Conservation (phyloP, 2,888 invertebrate species). For the Camptogramma bilineatum region DNA sequence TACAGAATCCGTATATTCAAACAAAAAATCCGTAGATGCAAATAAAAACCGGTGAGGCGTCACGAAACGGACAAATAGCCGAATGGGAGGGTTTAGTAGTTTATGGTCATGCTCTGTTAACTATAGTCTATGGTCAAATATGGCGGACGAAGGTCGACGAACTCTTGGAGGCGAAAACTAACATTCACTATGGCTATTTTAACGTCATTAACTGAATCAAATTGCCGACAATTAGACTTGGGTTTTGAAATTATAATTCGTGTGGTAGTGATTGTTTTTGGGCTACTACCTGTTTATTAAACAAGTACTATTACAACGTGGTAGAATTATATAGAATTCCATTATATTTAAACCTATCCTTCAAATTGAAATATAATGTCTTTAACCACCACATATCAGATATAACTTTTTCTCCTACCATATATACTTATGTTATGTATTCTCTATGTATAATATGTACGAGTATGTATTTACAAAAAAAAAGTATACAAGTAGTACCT, state of each 20-base stretch:
- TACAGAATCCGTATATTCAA: constrained; percentile 19
- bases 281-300: not conserved
- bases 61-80: constrained; percentile 59
- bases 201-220: constrained; percentile 56
- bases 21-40: constrained; percentile 45
- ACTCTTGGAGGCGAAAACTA: constrained; percentile 66
- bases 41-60: constrained; percentile 66
- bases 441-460: too few relatives aligned
- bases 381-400: too few relatives aligned
- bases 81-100: constrained; percentile 63
- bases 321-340: not conserved
- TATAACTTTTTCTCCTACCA: too few relatives aligned
- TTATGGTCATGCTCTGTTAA: constrained; percentile 75
- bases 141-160: constrained; percentile 65
- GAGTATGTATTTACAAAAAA: too few relatives aligned
- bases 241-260: constrained; percentile 28
- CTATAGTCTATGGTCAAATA: constrained; percentile 70
- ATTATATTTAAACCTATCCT: too few relatives aligned
- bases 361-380: too few relatives aligned
- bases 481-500: too few relatives aligned
- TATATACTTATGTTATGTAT: too few relatives aligned
- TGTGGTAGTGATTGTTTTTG: constrained; percentile 1
- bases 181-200: constrained; percentile 63
- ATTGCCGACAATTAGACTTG: constrained; percentile 40
- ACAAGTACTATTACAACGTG: not conserved